Evolutionary conservation across 2,888 invertebrate genomes (phyloP), one percentile per base, ranked within the genome.

Genomic region (Diarsia mendica): DNA sequence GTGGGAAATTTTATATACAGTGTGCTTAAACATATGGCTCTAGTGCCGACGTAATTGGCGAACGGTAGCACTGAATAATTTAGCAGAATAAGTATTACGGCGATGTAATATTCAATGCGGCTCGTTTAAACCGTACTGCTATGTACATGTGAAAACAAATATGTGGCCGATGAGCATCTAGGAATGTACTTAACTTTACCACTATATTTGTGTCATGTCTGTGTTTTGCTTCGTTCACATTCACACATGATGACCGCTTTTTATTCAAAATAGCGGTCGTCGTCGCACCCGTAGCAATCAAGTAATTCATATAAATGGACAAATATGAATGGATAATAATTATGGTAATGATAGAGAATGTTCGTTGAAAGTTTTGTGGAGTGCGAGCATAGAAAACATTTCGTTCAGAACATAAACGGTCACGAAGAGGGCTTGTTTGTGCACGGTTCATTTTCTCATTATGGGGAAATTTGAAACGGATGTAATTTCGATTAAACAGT

Each of bases 1-100:
- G 93, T 94, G 94, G 92, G 94, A 94, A 92, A 89, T 86, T 89
- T 86, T 84, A 79, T 83, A 79, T 79, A 85, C 84, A 87, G 86
- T 87, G 85, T 84, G 83, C 82, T 85, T 88, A 89, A 90, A 91
- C 90, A 89, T 89, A 90, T 90, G 89, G 88, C 83, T 85, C 79
- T 79, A 84, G 82, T 80, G 86, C 77, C 82, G 67, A 79, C 79
- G 87, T 86, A 86, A 89, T 88, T 88, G 84, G 82, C 82, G 80
- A 84, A 87, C 83, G 81, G 85, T 86, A 83, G 84, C 82, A 77
- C 70, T 87, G 88, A 86, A 89, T 88, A 79, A 85, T 82, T 79
- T 84, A 84, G 72, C 69, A 67, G 76, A 76, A 84, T 74, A 82
- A 78, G 77, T 79, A 78, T 86, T 79, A 81, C 75, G 49, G 44